Evolutionary conservation across 2,797 vertebrate genomes (phyloP).

Genomic region (Gallirallus australis): DNA sequence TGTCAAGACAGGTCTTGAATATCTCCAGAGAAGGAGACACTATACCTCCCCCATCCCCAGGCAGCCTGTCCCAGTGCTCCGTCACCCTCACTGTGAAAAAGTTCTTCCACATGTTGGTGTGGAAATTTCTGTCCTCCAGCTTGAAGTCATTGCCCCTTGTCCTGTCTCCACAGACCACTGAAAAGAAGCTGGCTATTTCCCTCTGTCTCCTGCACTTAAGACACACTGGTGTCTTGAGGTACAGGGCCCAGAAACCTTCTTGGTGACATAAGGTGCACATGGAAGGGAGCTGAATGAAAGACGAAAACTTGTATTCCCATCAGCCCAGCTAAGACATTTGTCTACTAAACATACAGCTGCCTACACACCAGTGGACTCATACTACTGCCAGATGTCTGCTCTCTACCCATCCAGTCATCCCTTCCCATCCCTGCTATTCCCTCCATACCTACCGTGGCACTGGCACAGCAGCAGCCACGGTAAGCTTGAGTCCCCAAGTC

Average conservation of each 20-base stretch:
- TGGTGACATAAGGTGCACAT: background rate
- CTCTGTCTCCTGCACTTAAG: too few relatives aligned
- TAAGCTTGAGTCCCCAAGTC: background rate
- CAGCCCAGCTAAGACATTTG: background rate
- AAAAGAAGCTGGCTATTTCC: too few relatives aligned
- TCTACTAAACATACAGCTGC: background rate
- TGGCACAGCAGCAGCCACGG: background rate
- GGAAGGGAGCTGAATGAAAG: background rate
- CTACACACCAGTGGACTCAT: background rate
- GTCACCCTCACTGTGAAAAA: too few relatives aligned
- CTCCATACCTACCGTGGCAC: background rate
- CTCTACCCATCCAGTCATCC: rapidly evolving
- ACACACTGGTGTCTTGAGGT: background rate
- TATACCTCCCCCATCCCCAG: too few relatives aligned
- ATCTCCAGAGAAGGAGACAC: too few relatives aligned
- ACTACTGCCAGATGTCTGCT: background rate
- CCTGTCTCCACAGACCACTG: too few relatives aligned
- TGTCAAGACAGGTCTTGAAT: too few relatives aligned
- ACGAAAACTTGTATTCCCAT: background rate
- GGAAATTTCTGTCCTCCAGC: too few relatives aligned
- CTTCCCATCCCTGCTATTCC: background rate
- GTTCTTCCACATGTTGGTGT: too few relatives aligned
- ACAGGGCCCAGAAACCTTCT: background rate
- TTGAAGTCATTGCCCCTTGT: too few relatives aligned
- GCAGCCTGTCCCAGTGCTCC: too few relatives aligned